Conservation (phyloP, 2,888 invertebrate genomes). For the Euclidia mi region DNA sequence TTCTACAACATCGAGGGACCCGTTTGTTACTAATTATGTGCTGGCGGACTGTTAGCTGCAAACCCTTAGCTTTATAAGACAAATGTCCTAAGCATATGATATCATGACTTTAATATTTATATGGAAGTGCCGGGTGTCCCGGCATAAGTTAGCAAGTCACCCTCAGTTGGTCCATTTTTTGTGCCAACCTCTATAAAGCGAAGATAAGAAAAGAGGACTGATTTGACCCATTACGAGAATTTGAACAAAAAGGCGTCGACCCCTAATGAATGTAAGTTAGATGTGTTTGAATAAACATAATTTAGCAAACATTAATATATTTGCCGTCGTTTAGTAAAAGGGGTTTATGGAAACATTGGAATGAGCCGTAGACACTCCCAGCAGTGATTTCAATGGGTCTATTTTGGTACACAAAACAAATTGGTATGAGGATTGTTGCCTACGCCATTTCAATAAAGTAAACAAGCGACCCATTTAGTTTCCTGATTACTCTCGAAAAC, state of each 20-base stretch:
- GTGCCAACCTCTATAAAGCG: not conserved
- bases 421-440: not conserved
- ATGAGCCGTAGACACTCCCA: not conserved
- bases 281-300: conserved; percentile 3
- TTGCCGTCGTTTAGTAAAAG: not conserved
- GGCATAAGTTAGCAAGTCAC: not conserved
- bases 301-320: no score
- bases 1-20: no score
- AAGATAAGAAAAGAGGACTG: not conserved
- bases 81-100: not conserved
- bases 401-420: conserved; percentile 2
- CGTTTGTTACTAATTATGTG: no score
- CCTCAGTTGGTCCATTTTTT: conserved; percentile 3
- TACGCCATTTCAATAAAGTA: conserved; percentile 1
- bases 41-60: not conserved
- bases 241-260: not conserved
- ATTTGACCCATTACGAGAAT: not conserved
- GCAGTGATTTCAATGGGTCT: not conserved
- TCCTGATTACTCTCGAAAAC: no score
- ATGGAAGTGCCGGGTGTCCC: not conserved
- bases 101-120: not conserved
- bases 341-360: not conserved
- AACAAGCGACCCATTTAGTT: not conserved
- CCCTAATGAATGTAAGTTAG: conserved; percentile 1
- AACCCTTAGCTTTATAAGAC: not conserved